These are phyloP conservation scores for Drosophila bocqueti DNA, from an alignment of 1,140 invertebrate genomes.

Conservation along the genomic window DNA sequence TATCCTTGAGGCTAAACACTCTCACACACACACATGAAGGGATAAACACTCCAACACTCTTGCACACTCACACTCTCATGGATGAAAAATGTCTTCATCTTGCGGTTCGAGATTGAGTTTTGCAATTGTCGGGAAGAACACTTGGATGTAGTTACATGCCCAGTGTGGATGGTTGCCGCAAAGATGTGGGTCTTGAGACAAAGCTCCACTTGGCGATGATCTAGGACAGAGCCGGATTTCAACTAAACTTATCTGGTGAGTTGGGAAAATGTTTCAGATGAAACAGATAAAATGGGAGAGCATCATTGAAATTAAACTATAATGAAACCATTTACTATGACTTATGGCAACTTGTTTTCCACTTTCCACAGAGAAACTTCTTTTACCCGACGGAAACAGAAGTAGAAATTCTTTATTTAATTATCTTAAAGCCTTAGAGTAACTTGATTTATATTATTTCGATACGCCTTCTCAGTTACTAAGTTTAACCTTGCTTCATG, in stretches of 20 bases:
- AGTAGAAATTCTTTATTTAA: no score
- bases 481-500: no score
- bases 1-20: conserved; percentile 45
- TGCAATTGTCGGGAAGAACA: conserved; percentile 41
- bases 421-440: not conserved
- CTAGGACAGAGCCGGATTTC: not conserved
- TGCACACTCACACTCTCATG: conserved; percentile 36
- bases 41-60: conserved; percentile 28
- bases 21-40: conserved; percentile 34
- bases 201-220: conserved; percentile 8
- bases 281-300: not conserved
- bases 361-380: not conserved
- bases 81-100: conserved; percentile 75
- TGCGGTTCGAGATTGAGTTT: conserved; percentile 42
- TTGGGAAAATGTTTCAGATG: conserved; percentile 2
- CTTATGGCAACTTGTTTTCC: not conserved
- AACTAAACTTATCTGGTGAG: not conserved
- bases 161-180: conserved; percentile 13
- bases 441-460: not conserved
- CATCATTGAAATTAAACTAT: not conserved
- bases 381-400: no score
- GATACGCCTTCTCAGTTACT: not conserved
- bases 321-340: not conserved
- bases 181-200: conserved; percentile 18
- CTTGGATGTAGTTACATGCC: conserved; percentile 22